These are phyloP conservation scores for Arrhamphus sclerolepis DNA, from an alignment of 2,797 vertebrate species.

Conservation along the genomic window DNA sequence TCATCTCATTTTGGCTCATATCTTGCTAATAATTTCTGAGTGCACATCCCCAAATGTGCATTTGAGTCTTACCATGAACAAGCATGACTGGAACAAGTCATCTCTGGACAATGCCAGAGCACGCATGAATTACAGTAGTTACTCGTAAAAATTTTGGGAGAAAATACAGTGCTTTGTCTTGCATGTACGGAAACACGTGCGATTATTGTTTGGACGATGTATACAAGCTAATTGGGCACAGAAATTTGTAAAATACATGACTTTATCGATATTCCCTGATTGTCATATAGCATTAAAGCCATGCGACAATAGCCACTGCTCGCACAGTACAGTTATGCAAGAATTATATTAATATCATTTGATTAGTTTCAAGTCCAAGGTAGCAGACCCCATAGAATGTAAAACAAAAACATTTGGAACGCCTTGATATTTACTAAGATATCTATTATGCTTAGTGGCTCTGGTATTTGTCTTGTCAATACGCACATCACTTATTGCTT, in stretches of 20 bases:
- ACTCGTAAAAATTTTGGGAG: background rate
- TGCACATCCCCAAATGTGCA: conserved; percentile 67
- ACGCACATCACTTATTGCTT: conserved; percentile 45
- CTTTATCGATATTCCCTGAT: no score
- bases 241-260: background rate
- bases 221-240: conserved; percentile 17
- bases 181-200: conserved; percentile 4
- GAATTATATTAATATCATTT: background rate
- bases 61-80: conserved; percentile 27
- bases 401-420: background rate
- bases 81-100: conserved; percentile 29
- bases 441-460: conserved; percentile 25
- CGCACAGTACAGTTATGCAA: background rate
- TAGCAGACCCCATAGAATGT: background rate
- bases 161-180: background rate
- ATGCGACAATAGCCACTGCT: background rate
- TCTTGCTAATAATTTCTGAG: conserved; percentile 36
- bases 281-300: no score
- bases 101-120: conserved; percentile 63
- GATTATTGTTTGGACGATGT: conserved; percentile 12
- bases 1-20: conserved; percentile 48
- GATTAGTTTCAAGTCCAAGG: conserved; percentile 19
- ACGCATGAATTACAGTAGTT: background rate
- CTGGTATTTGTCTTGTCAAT: conserved; percentile 59
- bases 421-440: background rate